Evolutionary conservation across 2,888 invertebrate genomes (phyloP), one percentile per base, ranked within the genome.

Genomic region (Ligdia adustata): DNA sequence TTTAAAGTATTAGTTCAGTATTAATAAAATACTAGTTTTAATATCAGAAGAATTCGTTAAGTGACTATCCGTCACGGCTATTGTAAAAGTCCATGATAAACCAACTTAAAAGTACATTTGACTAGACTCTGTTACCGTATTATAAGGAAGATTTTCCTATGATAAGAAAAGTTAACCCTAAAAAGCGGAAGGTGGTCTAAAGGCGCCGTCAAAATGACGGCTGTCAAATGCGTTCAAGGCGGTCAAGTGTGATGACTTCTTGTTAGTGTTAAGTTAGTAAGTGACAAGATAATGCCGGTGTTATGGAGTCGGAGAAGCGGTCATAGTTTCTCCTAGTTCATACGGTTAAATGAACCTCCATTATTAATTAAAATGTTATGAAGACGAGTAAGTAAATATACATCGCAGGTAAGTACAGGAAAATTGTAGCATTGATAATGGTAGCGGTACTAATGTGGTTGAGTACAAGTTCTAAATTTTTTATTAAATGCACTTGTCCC

Each of bases 161-260:
- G 47, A 18, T 2, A 3, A 9, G n/a, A 9, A 1, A 28, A 12
- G 5, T 31, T 67, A 71, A 75, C 75, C 69, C 66, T 73, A 44
- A 56, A 28, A 18, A 28, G 60, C 60, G 54, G 41, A 64, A 66
- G 81, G 82, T 78, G 82, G 79, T 79, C 78, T 62, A 57, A 69
- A 75, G 74, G 73, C 77, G 73, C 78, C 77, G 69, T 69, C 63
- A 69, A 72, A 73, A 69, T 72, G 83, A 78, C 81, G 76, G 74
- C 80, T 82, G 88, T 85, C 80, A 79, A 83, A 82, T 75, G 76
- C 66, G 9, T 79, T 79, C 67, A 75, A 66, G 33, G 67, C 81
- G 79, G 80, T 81, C 83, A 81, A 82, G 81, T 83, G 82, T 73
- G 76, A 82, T 75, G 79, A 81, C 79, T 82, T 59, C 84, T 86